These are phyloP conservation scores for Athalia rosae DNA, from an alignment of 2,888 invertebrate genomes.

Conservation along the genomic window DNA sequence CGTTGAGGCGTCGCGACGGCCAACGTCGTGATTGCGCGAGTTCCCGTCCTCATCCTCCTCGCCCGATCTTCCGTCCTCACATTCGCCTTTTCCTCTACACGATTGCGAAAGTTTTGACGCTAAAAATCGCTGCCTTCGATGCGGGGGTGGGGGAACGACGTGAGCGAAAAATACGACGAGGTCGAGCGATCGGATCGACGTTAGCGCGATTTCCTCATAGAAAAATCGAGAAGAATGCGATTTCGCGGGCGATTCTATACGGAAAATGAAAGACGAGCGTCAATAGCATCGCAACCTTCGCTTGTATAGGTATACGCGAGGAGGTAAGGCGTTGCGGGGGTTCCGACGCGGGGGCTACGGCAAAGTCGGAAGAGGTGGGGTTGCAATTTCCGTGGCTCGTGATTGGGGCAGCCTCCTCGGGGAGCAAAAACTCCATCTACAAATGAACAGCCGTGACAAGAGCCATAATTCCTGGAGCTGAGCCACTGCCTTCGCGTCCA, in stretches of 20 bases:
- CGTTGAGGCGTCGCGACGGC: slow-evolving; percentile 53
- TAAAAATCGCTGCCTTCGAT: slow-evolving; percentile 3
- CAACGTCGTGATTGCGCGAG: slow-evolving; percentile 53
- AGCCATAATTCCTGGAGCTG: slow-evolving; percentile 79
- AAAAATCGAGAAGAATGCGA: not conserved
- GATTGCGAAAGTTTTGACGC: slow-evolving; percentile 43
- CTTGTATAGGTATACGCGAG: slow-evolving; percentile 44
- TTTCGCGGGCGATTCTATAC: not conserved
- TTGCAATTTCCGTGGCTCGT: slow-evolving; percentile 82
- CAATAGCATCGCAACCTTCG: slow-evolving; percentile 59
- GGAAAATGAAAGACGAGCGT: slow-evolving; percentile 52
- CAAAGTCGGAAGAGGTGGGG: slow-evolving; percentile 63
- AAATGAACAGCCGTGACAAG: slow-evolving; percentile 84
- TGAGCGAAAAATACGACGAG: not conserved
- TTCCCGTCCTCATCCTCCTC: slow-evolving; percentile 48
- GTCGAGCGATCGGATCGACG: not conserved
- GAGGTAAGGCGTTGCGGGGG: slow-evolving; percentile 60
- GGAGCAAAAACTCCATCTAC: slow-evolving; percentile 83
- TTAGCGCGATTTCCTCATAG: not conserved
- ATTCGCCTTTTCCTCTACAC: not conserved
- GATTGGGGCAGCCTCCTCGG: slow-evolving; percentile 80
- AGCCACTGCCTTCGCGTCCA: slow-evolving; percentile 60
- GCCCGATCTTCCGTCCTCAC: not conserved
- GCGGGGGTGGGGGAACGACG: not conserved
- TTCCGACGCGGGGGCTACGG: slow-evolving; percentile 55